These are phyloP conservation scores for Acronicta psi DNA, from an alignment of 2,888 invertebrate genomes.

Conservation along the genomic window DNA sequence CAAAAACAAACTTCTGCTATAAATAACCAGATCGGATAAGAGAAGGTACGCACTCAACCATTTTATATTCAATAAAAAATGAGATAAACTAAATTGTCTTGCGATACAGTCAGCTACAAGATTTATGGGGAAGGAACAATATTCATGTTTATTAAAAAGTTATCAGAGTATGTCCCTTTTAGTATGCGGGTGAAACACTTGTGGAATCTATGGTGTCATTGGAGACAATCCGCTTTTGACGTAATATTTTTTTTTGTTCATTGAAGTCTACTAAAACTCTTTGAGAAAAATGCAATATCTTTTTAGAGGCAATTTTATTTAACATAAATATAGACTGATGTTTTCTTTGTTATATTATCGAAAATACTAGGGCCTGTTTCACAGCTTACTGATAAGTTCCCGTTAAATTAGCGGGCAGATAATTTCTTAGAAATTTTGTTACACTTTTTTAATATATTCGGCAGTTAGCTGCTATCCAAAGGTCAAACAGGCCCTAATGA, in stretches of 20 bases:
- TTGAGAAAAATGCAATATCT: too few species aligned
- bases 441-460: too few species aligned
- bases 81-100: conserved; percentile 84
- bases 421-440: too few species aligned
- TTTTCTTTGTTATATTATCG: too few species aligned
- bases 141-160: conserved; percentile 62
- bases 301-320: too few species aligned
- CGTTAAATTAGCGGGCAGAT: too few species aligned
- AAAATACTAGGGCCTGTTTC: too few species aligned
- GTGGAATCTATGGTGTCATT: conserved; percentile 39
- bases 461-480: too few species aligned
- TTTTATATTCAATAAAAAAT: conserved; percentile 88
- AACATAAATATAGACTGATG: too few species aligned
- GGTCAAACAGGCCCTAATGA: too few species aligned
- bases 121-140: conserved; percentile 70
- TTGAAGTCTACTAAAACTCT: background rate
- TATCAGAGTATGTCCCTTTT: conserved; percentile 48
- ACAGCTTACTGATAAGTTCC: too few species aligned
- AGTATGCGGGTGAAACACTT: conserved; percentile 51
- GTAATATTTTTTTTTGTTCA: background rate
- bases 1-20: conserved; percentile 88
- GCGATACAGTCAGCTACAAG: conserved; percentile 74
- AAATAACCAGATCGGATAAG: conserved; percentile 88
- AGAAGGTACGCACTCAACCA: conserved; percentile 83
- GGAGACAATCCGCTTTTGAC: conserved; percentile 5